phyloP scores from a whole-genome alignment of 2,888 invertebrate genomes.

The Hypercompe scribonia region DNA sequence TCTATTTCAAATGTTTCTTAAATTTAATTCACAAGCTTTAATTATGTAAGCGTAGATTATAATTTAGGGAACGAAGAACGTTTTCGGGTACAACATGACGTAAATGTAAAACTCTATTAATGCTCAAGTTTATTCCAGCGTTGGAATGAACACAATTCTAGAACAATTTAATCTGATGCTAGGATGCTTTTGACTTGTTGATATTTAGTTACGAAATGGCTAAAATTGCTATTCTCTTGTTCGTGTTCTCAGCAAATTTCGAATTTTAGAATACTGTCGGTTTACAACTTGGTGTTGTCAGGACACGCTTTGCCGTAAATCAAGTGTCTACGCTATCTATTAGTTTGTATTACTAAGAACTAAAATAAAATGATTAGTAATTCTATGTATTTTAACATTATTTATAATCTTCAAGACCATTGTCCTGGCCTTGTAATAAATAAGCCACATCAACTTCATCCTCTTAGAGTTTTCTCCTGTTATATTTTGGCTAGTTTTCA shows the following conservation, averaged over 20 bases:
- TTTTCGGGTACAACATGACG: slow-evolving; percentile 53
- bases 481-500: too few relatives aligned
- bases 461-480: too few relatives aligned
- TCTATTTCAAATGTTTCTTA: not conserved
- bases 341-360: not conserved
- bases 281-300: not conserved
- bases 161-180: slow-evolving; percentile 48
- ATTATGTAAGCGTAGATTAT: not conserved
- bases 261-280: not conserved
- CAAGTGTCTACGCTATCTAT: not conserved
- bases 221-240: not conserved
- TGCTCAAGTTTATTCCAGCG: slow-evolving; percentile 39
- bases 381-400: not conserved
- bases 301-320: not conserved
- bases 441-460: not conserved
- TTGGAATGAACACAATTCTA: slow-evolving; percentile 41
- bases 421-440: not conserved
- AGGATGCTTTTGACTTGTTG: slow-evolving; percentile 37
- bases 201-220: slow-evolving; percentile 13
- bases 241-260: not conserved
- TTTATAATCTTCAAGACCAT: not conserved
- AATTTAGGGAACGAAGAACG: slow-evolving; percentile 41
- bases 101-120: slow-evolving; percentile 49
- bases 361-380: not conserved
- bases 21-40: not conserved